Evolutionary conservation across 2,888 invertebrate species (phyloP).

Genomic region (Conomelus anceps): DNA sequence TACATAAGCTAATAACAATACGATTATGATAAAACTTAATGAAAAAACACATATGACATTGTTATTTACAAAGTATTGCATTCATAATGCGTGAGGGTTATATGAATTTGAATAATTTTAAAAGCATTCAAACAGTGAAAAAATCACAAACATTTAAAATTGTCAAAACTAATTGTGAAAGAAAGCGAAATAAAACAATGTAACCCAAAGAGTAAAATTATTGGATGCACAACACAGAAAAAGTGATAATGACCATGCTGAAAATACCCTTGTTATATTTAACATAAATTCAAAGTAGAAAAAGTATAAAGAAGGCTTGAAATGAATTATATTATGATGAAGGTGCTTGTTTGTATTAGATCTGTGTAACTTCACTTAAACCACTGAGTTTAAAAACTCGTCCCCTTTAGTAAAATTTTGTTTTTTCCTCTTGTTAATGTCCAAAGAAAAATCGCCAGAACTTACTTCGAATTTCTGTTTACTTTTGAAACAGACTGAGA

Average conservation of each 20-base stretch:
- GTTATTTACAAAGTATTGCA: too few species aligned
- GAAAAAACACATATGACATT: too few species aligned
- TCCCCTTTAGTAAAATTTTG: not conserved
- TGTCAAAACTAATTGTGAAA: too few species aligned
- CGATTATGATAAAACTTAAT: too few species aligned
- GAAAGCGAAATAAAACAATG: too few species aligned
- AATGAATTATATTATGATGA: slow-evolving; percentile 29
- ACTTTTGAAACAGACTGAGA: slow-evolving; percentile 43
- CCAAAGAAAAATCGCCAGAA: slow-evolving; percentile 26
- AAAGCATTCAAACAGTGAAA: too few species aligned
- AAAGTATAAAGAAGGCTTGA: not conserved
- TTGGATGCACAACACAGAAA: too few species aligned
- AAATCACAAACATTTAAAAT: too few species aligned
- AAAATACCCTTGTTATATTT: not conserved
- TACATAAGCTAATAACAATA: too few species aligned
- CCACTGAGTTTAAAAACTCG: not conserved
- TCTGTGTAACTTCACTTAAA: not conserved
- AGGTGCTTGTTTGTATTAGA: not conserved
- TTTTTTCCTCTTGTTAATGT: not conserved
- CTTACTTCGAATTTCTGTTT: slow-evolving; percentile 45
- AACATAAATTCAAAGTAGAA: not conserved
- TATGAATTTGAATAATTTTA: too few species aligned
- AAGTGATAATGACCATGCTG: too few species aligned
- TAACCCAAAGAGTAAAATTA: not conserved
- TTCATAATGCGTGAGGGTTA: too few species aligned